Percentiles rank a stretch among this genome's conserved stretches.
Evolutionary conservation across 2,888 invertebrate species (phyloP).

Genomic region (Eledona agricola): DNA sequence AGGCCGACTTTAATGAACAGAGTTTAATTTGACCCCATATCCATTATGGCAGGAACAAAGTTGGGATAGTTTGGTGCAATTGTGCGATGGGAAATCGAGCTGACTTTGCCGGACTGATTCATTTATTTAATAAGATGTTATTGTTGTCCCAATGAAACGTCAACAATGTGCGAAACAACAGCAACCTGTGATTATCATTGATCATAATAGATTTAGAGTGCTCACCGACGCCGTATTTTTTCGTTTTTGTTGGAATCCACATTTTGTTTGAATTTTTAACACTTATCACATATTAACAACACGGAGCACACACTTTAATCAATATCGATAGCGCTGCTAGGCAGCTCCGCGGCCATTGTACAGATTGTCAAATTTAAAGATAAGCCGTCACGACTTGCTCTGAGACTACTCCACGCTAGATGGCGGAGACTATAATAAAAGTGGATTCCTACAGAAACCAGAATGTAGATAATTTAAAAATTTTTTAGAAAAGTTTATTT

Average conservation of each 20-base stretch:
- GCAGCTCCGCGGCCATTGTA: conserved; percentile 57
- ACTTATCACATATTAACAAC: conserved; percentile 52
- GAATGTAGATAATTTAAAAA: too few relatives aligned
- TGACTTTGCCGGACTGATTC: conserved; percentile 1
- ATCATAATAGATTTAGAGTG: conserved; percentile 41
- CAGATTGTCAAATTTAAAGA: conserved; percentile 46
- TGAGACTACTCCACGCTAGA: conserved; percentile 1
- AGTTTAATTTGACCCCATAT: conserved; percentile 4
- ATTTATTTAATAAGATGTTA: conserved; percentile 3
- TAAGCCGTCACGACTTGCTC: conserved; percentile 5
- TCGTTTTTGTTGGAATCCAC: conserved; percentile 79
- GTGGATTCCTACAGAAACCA: too few relatives aligned
- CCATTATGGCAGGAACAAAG: not conserved
- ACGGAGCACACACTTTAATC: conserved; percentile 53
- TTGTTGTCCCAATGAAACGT: conserved; percentile 16
- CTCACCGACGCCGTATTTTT: conserved; percentile 81
- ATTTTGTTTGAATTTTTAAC: conserved; percentile 61
- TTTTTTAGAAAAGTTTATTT: too few relatives aligned
- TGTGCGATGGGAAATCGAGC: not conserved
- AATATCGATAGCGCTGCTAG: conserved; percentile 56
- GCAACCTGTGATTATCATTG: not conserved
- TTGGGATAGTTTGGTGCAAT: not conserved
- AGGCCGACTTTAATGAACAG: not conserved
- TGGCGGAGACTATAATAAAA: too few relatives aligned
- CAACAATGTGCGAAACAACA: conserved; percentile 28